Evolutionary conservation across 2,888 invertebrate genomes (phyloP).

Genomic region (Lasioglossum pauxillum): DNA sequence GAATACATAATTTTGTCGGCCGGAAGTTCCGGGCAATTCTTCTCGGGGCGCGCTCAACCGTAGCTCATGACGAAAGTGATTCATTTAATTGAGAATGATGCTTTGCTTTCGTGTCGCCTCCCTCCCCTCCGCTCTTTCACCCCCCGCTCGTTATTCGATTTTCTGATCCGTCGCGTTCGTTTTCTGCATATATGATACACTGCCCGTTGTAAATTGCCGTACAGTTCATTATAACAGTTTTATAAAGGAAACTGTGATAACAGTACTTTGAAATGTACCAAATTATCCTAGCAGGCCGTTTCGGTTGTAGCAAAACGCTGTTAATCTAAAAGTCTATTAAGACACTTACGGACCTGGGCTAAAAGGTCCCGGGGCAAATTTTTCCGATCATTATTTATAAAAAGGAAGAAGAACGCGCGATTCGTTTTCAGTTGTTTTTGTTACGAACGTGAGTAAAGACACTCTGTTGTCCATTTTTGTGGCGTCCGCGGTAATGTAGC

Average conservation of each 20-base stretch:
- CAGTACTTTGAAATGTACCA: too few species aligned
- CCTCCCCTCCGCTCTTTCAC: neutral
- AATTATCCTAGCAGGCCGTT: neutral
- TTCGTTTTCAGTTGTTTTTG: too few species aligned
- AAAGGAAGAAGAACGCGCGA: too few species aligned
- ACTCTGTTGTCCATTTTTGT: too few species aligned
- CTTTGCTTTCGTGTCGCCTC: constrained; percentile 52
- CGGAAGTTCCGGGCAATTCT: constrained; percentile 48
- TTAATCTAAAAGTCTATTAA: neutral
- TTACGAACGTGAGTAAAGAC: too few species aligned
- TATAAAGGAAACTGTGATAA: neutral
- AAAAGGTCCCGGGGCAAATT: too few species aligned
- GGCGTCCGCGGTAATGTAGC: too few species aligned
- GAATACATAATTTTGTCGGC: constrained; percentile 30
- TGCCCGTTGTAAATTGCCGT: neutral
- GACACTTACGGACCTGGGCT: too few species aligned
- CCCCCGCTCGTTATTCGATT: constrained; percentile 44
- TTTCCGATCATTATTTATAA: too few species aligned
- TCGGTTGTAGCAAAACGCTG: neutral
- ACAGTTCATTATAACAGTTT: neutral
- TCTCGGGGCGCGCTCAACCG: constrained; percentile 20
- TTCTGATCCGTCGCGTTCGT: constrained; percentile 27
- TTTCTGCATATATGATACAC: neutral
- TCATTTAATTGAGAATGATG: constrained; percentile 70
- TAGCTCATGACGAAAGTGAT: constrained; percentile 48